Percentiles rank a stretch among this genome's conserved stretches.
These are phyloP conservation scores for Ichneumon xanthorius DNA, from an alignment of 2,888 invertebrate species.

Conservation along the genomic window DNA sequence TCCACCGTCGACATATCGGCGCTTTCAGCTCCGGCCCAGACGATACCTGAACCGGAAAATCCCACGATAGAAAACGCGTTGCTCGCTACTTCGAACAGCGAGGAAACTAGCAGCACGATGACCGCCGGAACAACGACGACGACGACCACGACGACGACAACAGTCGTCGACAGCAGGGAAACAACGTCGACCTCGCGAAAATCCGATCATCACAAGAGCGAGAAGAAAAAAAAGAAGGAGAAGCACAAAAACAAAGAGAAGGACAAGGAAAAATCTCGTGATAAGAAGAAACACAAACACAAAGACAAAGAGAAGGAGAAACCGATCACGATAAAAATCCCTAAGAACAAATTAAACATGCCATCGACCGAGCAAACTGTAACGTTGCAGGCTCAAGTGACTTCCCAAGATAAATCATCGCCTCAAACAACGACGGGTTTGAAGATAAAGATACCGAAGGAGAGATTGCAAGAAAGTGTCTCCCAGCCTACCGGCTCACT, in stretches of 20 bases:
- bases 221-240: constrained; percentile 92
- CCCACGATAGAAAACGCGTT: neutral
- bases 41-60: constrained; percentile 67
- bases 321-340: constrained; percentile 88
- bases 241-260: constrained; percentile 92
- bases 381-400: constrained; percentile 28
- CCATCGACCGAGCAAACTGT: constrained; percentile 70
- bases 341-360: constrained; percentile 87
- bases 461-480: constrained; percentile 86
- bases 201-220: constrained; percentile 84
- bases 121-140: constrained; percentile 41
- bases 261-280: constrained; percentile 84
- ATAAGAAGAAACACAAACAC: constrained; percentile 93
- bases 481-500: constrained; percentile 82
- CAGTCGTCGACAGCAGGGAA: neutral
- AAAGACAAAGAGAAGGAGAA: constrained; percentile 89
- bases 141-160: constrained; percentile 9
- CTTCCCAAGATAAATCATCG: constrained; percentile 77
- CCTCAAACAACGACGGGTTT: constrained; percentile 85
- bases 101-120: constrained; percentile 40
- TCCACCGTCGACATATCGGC: constrained; percentile 81
- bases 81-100: constrained; percentile 17
- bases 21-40: constrained; percentile 72
- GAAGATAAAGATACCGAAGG: constrained; percentile 94
- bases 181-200: constrained; percentile 73